phyloP scores from a whole-genome alignment of 2,113 vertebrate species.

The Nipponia nippon region DNA sequence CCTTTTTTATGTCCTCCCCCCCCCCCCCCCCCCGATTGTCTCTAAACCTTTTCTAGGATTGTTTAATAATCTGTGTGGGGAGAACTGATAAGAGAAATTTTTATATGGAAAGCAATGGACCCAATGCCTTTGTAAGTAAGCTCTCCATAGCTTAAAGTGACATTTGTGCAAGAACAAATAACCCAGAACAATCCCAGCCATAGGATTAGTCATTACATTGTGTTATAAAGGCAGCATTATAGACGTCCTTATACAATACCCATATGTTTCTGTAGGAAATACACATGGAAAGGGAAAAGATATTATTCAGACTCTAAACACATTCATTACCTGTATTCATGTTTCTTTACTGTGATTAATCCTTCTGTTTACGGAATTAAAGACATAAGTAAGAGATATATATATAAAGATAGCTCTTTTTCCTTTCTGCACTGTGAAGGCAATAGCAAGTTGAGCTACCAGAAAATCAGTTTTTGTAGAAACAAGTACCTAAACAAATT shows the following conservation, averaged over 20 bases:
- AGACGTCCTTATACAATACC: background rate
- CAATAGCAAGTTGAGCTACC: background rate
- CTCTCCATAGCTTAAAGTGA: background rate
- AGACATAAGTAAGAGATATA: background rate
- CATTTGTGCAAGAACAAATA: background rate
- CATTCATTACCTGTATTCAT: background rate
- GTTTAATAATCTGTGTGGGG: background rate
- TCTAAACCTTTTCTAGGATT: background rate
- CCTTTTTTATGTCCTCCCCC: too few species aligned
- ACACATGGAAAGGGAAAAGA: background rate
- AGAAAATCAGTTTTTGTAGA: background rate
- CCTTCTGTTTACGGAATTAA: background rate
- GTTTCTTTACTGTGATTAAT: background rate
- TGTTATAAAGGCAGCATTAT: background rate
- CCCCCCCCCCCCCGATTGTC: too few species aligned
- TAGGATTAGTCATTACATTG: background rate
- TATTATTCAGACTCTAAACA: background rate
- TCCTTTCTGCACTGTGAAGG: background rate
- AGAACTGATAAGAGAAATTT: background rate
- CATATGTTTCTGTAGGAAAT: background rate
- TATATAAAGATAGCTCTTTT: background rate
- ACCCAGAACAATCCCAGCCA: background rate
- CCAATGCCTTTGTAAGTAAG: background rate
- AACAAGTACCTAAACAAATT: background rate
- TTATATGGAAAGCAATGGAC: background rate